Conservation (phyloP, 1,140 invertebrate genomes). For the Paraescarpia echinospica region DNA sequence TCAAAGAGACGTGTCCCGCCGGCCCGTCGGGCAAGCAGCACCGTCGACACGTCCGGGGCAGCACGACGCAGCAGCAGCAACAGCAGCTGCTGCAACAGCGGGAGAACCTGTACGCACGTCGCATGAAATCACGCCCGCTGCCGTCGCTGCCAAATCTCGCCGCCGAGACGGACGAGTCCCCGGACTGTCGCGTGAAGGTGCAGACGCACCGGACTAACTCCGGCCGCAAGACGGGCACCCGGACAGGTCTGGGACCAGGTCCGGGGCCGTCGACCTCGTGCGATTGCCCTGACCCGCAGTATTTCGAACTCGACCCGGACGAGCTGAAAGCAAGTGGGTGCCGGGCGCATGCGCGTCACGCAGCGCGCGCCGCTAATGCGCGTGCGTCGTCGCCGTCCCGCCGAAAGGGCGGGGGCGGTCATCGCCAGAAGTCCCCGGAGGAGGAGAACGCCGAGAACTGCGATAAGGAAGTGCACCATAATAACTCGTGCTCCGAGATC, state of each 20-base stretch:
- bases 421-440: conserved; percentile 19
- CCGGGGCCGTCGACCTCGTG: conserved; percentile 2
- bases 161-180: not conserved
- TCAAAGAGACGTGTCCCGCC: not conserved
- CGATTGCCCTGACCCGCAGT: conserved; percentile 12
- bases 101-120: conserved; percentile 23
- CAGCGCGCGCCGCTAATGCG: not conserved
- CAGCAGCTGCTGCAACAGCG: not conserved
- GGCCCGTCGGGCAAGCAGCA: not conserved
- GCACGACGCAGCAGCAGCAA: not conserved
- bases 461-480: conserved; percentile 14
- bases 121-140: conserved; percentile 23
- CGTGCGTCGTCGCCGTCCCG: not conserved
- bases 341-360: not conserved
- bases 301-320: conserved; percentile 23
- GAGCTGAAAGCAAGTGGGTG: not conserved
- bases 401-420: not conserved
- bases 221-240: not conserved
- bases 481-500: conserved; percentile 23
- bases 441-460: conserved; percentile 23
- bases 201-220: not conserved
- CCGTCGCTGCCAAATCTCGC: conserved; percentile 27
- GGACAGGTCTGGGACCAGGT: not conserved
- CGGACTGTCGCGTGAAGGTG: not conserved
- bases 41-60: not conserved